These are phyloP conservation scores for Lytechinus pictus DNA, from an alignment of 35 echinoderm and acorn worm genomes.

Conservation along the genomic window DNA sequence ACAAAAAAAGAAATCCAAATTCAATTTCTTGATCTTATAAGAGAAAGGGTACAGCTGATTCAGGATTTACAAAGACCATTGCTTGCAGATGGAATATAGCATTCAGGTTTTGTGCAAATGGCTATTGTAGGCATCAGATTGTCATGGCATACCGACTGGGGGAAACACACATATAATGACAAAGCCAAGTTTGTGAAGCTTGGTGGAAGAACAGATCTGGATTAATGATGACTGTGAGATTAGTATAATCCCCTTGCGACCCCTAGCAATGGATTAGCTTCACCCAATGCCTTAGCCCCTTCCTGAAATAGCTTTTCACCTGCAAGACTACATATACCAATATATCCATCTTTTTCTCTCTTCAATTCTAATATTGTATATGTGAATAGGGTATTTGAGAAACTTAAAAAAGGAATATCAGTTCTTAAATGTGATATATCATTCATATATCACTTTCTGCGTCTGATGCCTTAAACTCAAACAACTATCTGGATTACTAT, in stretches of 20 bases:
- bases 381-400: not conserved
- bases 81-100: conserved; percentile 19
- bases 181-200: conserved; percentile 46
- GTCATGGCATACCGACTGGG: not conserved
- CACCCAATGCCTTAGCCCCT: conserved; percentile 6
- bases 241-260: conserved; percentile 7
- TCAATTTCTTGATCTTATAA: too few species aligned
- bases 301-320: not conserved
- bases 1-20: too few species aligned
- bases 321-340: not conserved
- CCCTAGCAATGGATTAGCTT: not conserved
- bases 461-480: too few species aligned
- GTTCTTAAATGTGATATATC: too few species aligned
- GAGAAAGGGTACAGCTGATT: not conserved
- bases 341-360: conserved; percentile 13
- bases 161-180: conserved; percentile 43
- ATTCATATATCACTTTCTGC: too few species aligned
- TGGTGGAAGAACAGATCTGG: not conserved
- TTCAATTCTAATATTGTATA: not conserved
- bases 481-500: too few species aligned
- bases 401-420: not conserved
- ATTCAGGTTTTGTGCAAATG: not conserved
- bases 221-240: conserved; percentile 30
- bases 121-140: not conserved
- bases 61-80: not conserved